A percentile compares a stretch with the other conserved stretches of the same genome.
These are phyloP conservation scores for Caenorhabditis zanzibari DNA, from an alignment of 2,888 invertebrate genomes.

Conservation along the genomic window DNA sequence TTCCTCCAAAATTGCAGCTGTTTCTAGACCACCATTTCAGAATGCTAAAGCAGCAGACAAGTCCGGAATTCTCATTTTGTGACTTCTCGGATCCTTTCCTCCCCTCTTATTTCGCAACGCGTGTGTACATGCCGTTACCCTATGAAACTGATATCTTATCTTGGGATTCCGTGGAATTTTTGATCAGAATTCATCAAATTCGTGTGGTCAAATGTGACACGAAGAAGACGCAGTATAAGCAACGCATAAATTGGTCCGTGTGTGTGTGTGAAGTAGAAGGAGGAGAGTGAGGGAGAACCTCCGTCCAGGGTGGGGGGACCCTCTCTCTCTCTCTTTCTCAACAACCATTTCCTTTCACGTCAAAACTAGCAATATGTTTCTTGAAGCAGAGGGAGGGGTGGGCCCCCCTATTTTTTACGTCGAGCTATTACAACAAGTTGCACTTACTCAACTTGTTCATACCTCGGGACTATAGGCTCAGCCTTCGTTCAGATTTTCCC, in stretches of 20 bases:
- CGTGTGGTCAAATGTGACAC: slow-evolving; percentile 53
- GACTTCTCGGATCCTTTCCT: not conserved
- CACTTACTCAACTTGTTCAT: not conserved
- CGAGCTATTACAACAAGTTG: slow-evolving; percentile 29
- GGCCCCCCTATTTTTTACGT: slow-evolving; percentile 22
- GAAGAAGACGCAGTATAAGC: slow-evolving; percentile 46
- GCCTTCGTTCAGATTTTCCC: no score
- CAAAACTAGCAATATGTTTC: slow-evolving; percentile 62
- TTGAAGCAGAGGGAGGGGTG: slow-evolving; percentile 25
- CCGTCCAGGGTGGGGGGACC: slow-evolving; percentile 24
- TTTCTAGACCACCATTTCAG: not conserved
- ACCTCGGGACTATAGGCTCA: no score
- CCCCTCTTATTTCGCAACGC: slow-evolving; percentile 52
- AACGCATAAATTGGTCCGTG: slow-evolving; percentile 57
- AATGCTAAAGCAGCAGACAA: not conserved
- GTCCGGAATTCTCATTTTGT: not conserved
- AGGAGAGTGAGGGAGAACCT: slow-evolving; percentile 37
- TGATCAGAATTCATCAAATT: slow-evolving; percentile 68
- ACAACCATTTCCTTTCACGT: slow-evolving; percentile 66
- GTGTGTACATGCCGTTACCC: slow-evolving; percentile 64
- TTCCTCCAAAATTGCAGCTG: no score
- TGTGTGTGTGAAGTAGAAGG: slow-evolving; percentile 11
- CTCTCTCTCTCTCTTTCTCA: slow-evolving; percentile 10
- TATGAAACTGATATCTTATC: slow-evolving; percentile 61
- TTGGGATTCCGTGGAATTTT: slow-evolving; percentile 68